Base-by-base conservation (phyloP, 2,888 invertebrate species). In the Chalcis sispes region DNA sequence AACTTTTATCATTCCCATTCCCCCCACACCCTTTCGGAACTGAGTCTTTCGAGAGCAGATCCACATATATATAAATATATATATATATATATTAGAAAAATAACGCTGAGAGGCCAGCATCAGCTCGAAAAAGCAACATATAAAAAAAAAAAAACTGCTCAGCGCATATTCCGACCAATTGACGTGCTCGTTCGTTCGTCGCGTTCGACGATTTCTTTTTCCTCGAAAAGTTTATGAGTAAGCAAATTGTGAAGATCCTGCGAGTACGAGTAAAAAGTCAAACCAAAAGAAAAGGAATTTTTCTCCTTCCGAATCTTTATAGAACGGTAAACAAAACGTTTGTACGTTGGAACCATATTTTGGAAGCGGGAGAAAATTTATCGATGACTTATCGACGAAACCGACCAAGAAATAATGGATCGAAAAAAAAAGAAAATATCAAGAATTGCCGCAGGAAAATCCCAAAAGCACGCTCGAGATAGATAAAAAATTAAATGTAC, bases 391-490 rank as follows among this genome's bases (percentile, higher is more conserved):
- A 18, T 70, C 42, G 52, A 74, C 61, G 61, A 65, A 70, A 59
- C 29, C 50, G 58, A 65, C 46, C 72, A 40, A n/a, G 52, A 61
- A 62, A 52, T 40, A 58, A 61, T 59, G 42, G 56, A 66, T 70
- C 69, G 67, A 67, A 77, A 58, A 73, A 76, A 66, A 67, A 73
- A 27, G 77, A 72, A 36, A 36, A 70, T 65, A 46, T 15, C 15
- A 62, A 29, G 23, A 73, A 46, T 67, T 72, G 54, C 71, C 66
- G 66, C 48, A 62, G 36, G 62, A 62, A 77, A 73, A 65, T 80
- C 81, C 81, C 84, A 84, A 83, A 84, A 85, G 86, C 84, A 85
- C 83, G 82, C 84, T 86, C 85, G 84, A 81, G 84, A 85, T 75
- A 61, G 69, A 75, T 58, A 72, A 62, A 48, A 59, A 36, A 46